Evolutionary conservation across 92 coral and sea anemone species (phyloP), one percentile per base, ranked within the genome.

Genomic region (Nematostella vectensis): DNA sequence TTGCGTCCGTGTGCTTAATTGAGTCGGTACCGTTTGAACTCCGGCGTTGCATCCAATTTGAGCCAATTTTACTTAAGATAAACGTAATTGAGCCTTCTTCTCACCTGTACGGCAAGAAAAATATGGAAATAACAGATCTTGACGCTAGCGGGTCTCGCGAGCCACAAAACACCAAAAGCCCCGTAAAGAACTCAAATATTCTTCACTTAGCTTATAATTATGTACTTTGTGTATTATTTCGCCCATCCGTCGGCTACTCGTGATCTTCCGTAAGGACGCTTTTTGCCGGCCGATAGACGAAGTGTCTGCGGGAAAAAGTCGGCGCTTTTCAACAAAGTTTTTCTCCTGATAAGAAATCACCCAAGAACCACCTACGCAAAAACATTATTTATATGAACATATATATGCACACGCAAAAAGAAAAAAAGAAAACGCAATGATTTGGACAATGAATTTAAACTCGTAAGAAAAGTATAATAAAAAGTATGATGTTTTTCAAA

Each of bases 11-110:
- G 78, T 79, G 48, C 38, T 54, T 71, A 74, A 84, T 74, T 49
- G 67, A 31, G 81, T 75, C 88, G 95, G 77, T 63, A 27, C 59
- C 88, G 54, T 85, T 80, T 75, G 83, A 80, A 80, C 83, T 75
- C 48, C 58, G n/a, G 36, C 65, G 71, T 71, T 24, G 70, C 58
- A 57, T 54, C 74, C 76, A 62, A 76, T 76, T 76, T 76, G 61
- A 48, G 67, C 61, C 79, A 65, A 66, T 74, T 74, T 68, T 63
- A 55, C 29, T 45, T 48, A 11, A 36, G 85, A 79, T 79, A 73
- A 79, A 66, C 61, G 75, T 68, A 79, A 79, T 72, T 72, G 76
- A 73, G 48, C 76, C 51, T 10, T 40, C 63, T 36, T 59, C 65
- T 73, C 76, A 69, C 68, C 62, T 79, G 87, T 64, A 47, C 62